Conservation (phyloP, 2,113 vertebrate genomes). For the Prolemur simus region DNA sequence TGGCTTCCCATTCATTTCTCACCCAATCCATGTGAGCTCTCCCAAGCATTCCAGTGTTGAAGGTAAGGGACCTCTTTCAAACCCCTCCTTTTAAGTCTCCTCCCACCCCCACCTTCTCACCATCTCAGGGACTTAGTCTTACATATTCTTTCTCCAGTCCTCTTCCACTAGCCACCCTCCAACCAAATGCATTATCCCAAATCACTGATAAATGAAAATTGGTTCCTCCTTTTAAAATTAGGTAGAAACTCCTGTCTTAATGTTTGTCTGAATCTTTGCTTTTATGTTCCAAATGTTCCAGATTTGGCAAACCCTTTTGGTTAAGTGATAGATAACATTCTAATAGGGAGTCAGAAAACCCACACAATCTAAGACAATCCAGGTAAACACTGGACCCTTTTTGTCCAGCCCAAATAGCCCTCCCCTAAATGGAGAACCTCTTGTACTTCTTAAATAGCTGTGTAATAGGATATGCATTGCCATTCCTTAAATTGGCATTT, state of each 20-base stretch:
- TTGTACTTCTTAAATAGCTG: background rate
- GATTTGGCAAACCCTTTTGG: slow-evolving; percentile 14
- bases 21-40: background rate
- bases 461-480: background rate
- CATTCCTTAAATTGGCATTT: background rate
- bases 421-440: background rate
- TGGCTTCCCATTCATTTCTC: background rate
- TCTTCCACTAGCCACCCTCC: background rate
- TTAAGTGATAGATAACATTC: slow-evolving; percentile 33
- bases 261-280: slow-evolving; percentile 22
- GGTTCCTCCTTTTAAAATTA: slow-evolving; percentile 18
- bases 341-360: background rate
- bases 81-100: background rate
- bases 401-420: background rate
- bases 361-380: background rate
- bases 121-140: background rate
- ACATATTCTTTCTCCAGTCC: background rate
- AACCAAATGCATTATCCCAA: background rate
- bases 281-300: slow-evolving; percentile 57
- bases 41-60: background rate
- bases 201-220: slow-evolving; percentile 12
- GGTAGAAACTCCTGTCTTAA: slow-evolving; percentile 26
- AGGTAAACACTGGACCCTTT: background rate
- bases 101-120: background rate
- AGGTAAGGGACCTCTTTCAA: background rate